Evolutionary conservation across 2,797 vertebrate species (phyloP).

Genomic region (Loris lydekkerianus): DNA sequence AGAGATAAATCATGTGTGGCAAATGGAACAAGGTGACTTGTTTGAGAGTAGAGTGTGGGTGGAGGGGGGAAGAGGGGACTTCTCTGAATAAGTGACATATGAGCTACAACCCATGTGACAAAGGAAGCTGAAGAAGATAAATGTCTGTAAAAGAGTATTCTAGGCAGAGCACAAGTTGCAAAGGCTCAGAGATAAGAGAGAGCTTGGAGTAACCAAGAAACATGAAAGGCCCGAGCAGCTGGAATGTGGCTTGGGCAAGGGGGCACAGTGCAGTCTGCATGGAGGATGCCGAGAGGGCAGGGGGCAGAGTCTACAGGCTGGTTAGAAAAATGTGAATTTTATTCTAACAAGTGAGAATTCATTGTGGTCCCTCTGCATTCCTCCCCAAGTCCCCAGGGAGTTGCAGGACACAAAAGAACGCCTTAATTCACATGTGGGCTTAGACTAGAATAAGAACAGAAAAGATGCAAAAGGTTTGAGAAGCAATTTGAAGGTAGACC

Average conservation of each 20-base stretch:
- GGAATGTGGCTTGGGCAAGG: no score
- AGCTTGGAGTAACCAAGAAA: neutral
- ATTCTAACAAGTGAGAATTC: neutral
- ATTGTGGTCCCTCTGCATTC: accelerated
- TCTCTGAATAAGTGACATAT: neutral
- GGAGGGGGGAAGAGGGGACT: accelerated
- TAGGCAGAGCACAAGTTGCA: neutral
- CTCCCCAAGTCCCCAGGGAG: neutral
- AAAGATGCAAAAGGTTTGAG: neutral
- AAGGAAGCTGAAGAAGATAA: neutral
- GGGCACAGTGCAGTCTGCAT: neutral
- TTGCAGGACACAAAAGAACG: neutral
- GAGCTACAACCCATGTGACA: neutral
- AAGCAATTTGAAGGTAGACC: neutral
- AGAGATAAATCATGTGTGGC: neutral
- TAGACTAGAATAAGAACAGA: neutral
- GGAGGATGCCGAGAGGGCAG: neutral
- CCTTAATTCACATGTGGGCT: neutral
- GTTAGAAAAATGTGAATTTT: neutral
- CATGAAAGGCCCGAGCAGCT: neutral
- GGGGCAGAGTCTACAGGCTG: no score
- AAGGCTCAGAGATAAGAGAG: neutral
- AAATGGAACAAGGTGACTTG: neutral
- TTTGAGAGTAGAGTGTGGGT: accelerated
- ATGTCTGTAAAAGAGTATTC: neutral